Evolutionary conservation across 2,113 vertebrate genomes (phyloP).

Genomic region (Xenus cinereus): DNA sequence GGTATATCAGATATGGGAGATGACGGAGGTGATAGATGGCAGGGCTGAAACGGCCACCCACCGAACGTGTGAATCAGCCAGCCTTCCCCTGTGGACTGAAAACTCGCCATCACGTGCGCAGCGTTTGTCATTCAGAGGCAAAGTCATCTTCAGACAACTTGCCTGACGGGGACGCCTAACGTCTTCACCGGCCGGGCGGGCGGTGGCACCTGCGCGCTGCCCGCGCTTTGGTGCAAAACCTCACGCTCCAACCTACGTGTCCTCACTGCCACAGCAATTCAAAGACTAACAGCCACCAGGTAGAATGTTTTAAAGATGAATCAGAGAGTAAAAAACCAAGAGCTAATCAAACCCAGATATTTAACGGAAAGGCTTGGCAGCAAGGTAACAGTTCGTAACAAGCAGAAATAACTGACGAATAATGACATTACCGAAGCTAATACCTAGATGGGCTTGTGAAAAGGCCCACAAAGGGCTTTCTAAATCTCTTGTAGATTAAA

Average conservation of each 20-base stretch:
- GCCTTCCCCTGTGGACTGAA: neutral
- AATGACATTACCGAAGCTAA: neutral
- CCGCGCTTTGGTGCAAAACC: neutral
- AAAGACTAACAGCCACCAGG: neutral
- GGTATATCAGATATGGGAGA: neutral
- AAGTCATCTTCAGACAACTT: neutral
- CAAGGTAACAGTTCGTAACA: neutral
- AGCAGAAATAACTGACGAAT: neutral
- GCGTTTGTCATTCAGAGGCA: neutral
- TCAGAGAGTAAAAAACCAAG: neutral
- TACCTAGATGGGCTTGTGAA: neutral
- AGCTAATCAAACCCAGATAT: neutral
- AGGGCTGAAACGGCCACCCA: neutral
- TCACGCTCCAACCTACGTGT: rapidly evolving
- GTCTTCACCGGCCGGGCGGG: neutral
- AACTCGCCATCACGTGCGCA: neutral
- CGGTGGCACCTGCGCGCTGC: rapidly evolving
- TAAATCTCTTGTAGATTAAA: neutral
- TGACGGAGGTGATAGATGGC: neutral
- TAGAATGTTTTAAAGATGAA: neutral
- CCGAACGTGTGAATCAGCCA: neutral
- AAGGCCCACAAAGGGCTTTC: neutral
- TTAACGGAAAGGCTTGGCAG: neutral
- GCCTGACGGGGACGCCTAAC: neutral
- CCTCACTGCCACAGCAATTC: neutral